Base-by-base conservation (phyloP, 2,888 invertebrate species). In the Tetranychus piercei region DNA sequence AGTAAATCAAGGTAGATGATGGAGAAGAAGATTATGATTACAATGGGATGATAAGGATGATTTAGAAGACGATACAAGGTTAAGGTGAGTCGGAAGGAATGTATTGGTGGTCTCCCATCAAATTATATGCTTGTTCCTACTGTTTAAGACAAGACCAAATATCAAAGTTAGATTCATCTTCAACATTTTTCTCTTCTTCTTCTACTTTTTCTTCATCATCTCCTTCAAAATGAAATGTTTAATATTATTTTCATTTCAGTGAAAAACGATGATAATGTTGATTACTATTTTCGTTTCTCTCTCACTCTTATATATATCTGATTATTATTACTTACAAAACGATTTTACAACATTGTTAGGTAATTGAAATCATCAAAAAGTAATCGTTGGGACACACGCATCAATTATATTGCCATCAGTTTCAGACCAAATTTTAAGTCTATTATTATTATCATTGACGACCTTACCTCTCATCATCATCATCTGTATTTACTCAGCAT, bases 51-150 rank as follows among this genome's bases (percentile, higher is more conserved):
- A 55, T 55, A 2, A 55, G 9, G 55, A 55, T 55, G 55, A 55
- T 55, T 15, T 1, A 1, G 55, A 55, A 15, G 55, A 55, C 15
- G 55, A 55, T 55, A 55, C 55, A 55, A 55, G 55, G 55, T 15
- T 55, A 55, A 55, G 55, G 55, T 55, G 55, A 55, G 55, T 55
- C 55, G 55, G 55, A 55, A 55, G 55, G 55, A 55, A 55, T 55
- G 55, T 55, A 55, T 55, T 55, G 55, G 55, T 55, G 55, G 55
- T 55, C 55, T 55, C 55, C 55, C 55, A 55, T 55, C 55, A 55
- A 55, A 55, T 55, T 55, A 55, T 55, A 55, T 55, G 55, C 55
- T 55, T 55, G 9, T 55, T 15, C 9, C 55, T 55, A 55, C 55
- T 55, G 55, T 55, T 55, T 55, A 55, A 55, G 55, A 55, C 15